Evolutionary conservation across 2,113 vertebrate genomes (phyloP), one percentile per base, ranked within the genome.

Genomic region (Rhinopomastus cyanomelas): DNA sequence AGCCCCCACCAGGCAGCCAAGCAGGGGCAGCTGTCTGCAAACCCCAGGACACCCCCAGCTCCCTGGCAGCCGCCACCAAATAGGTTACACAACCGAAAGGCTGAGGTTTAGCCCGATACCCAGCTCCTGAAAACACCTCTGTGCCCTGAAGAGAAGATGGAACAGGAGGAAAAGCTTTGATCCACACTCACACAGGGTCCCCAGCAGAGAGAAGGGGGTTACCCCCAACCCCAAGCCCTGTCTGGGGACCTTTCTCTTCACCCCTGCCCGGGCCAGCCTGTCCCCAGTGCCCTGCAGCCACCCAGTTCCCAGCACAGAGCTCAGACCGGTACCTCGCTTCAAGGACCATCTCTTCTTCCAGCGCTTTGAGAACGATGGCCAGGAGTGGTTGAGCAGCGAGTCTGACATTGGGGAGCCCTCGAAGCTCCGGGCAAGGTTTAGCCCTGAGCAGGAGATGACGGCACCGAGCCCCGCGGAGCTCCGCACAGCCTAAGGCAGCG

Each of bases 271-370:
- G 77, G 37, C 39, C 61, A 6, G 59, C 53, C 62, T 73, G 66
- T 61, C n/a, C 71, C 1, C 1, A 3, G 26, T 1, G 1, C 77
- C 39, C 79, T 4, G 15, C 84, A 46, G 49, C 84, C 60, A 49
- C 88, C 61, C 59, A 8, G 75, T 79, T 87, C 82, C 76, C 30
- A 0, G 3, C 52, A 16, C 79, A 16, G 5, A 0, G 5, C 82
- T 55, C 85, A 11, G 74, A 12, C 57, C 32, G 1, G 97, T 97
- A 99, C 99, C 99, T 99, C 98, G 95, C 96, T 99, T 99, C 96
- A 99, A 98, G 86, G 98, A 98, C 99, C 98, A 99, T 74, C 98
- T 97, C 97, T 98, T 99, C 98, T 98, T 98, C 99, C 98, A 99
- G 77, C 98, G 96, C 95, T 98, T 99, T n/a, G 99, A 98, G 95